Base-by-base conservation (phyloP, 2,113 vertebrate species). In the Lonchura striata region DNA sequence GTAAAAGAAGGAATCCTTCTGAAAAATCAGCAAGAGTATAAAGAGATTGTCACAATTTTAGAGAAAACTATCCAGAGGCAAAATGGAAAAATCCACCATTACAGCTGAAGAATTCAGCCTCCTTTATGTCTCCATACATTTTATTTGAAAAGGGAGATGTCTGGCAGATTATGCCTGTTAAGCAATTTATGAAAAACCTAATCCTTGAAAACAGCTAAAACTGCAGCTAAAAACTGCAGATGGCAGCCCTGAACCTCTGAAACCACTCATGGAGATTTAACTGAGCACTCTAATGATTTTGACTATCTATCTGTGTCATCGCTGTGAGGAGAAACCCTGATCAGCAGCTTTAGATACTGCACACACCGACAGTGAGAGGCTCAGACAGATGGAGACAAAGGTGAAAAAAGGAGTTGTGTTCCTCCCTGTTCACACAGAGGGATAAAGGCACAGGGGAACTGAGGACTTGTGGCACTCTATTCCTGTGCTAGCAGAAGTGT, bases 161-260 rank as follows among this genome's bases (percentile, higher is more conserved):
- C 30, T 79, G 53, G 44, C 13, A 92, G 60, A 71, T 84, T 94
- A 70, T 74, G 21, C 22, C 18, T 44, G 12, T 56, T 95, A 70
- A 21, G 15, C n/a, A 71, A 79, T 91, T 95, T 89, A 76, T 57
- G 50, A 89, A 87, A 95, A 87, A 72, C 63, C 42, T 87, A 57
- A 89, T 85, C 57, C 61, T 79, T 87, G 31, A 95, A 84, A 91
- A 84, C 28, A 53, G 60, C 31, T 23, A 65, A 53, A 64, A 64
- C 39, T 64, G 60, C 31, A 74, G 53, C 75, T 85, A 53, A 86
- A 88, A 92, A 49, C 69, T 94, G 81, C 72, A 92, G 82, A 50
- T 90, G 61, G 72, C 83, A 90, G 49, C 57, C 57, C 61, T 84
- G 69, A 85, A 60, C 74, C 57, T 92, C 75, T 94, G 75, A 95